phyloP scores from a whole-genome alignment of 2,888 invertebrate genomes.

The Apamea monoglypha region DNA sequence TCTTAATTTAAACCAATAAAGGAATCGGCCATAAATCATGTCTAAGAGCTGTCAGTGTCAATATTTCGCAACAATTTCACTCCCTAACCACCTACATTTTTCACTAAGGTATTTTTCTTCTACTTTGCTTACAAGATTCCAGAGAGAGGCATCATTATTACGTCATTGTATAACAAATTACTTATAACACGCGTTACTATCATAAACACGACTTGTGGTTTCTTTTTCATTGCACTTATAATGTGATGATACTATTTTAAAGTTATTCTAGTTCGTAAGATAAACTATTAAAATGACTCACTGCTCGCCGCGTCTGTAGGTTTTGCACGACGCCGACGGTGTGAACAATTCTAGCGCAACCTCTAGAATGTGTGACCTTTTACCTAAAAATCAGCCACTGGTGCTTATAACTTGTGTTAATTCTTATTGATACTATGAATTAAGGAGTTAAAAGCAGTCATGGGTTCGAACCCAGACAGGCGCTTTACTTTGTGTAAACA shows the following conservation, averaged over 20 bases:
- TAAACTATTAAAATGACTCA: constrained; percentile 47
- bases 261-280: constrained; percentile 27
- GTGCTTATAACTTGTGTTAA: constrained; percentile 3
- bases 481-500: not conserved
- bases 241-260: constrained; percentile 33
- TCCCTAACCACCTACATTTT: not conserved
- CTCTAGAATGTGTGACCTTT: constrained; percentile 12
- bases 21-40: not conserved
- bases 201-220: constrained; percentile 56
- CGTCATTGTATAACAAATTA: constrained; percentile 44
- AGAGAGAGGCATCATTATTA: constrained; percentile 22
- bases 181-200: constrained; percentile 34
- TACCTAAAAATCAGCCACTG: constrained; percentile 12
- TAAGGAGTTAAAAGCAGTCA: constrained; percentile 15
- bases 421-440: constrained; percentile 1
- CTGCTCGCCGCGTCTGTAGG: not conserved
- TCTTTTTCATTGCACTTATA: constrained; percentile 56
- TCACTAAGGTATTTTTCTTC: not conserved
- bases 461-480: not conserved
- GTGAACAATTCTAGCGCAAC: not conserved
- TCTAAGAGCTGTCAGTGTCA: not conserved
- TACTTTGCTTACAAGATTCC: constrained; percentile 22
- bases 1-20: no score
- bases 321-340: not conserved
- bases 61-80: not conserved